Evolutionary conservation across 30 jellyfish, hydroid and myxozoan genomes (phyloP).

Genomic region (Aurelia sp.): DNA sequence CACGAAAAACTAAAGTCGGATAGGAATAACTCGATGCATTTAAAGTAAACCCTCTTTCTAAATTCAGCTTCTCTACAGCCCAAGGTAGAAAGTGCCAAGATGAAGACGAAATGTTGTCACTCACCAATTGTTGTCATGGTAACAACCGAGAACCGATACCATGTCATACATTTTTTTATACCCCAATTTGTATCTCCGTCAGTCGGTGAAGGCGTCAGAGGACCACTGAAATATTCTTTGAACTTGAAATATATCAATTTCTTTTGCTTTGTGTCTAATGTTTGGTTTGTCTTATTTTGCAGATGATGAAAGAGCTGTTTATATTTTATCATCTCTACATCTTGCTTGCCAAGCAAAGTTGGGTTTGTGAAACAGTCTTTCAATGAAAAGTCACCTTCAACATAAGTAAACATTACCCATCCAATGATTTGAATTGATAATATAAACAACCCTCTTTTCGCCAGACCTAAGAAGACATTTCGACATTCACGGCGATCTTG

Average conservation of each 20-base stretch:
- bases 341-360: neutral
- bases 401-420: slow-evolving; percentile 54
- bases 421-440: slow-evolving; percentile 14
- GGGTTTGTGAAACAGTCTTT: slow-evolving; percentile 25
- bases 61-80: too few species aligned
- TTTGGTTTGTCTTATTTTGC: slow-evolving; percentile 13
- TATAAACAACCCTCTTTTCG: slow-evolving; percentile 6
- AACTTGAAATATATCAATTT: slow-evolving; percentile 5
- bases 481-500: too few species aligned
- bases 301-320: slow-evolving; percentile 12
- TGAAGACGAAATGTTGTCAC: neutral
- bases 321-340: slow-evolving; percentile 8
- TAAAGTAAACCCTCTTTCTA: too few species aligned
- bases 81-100: too few species aligned
- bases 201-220: neutral
- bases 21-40: too few species aligned
- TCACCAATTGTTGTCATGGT: slow-evolving; percentile 68
- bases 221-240: slow-evolving; percentile 17
- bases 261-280: neutral
- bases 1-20: too few species aligned
- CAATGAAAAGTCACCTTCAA: slow-evolving; percentile 27
- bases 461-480: too few species aligned
- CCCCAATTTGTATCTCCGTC: neutral
- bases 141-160: slow-evolving; percentile 61
- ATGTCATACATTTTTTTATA: slow-evolving; percentile 18